Evolutionary conservation across 2,113 vertebrate species (phyloP), one percentile per base, ranked within the genome.

Genomic region (Polyodon spathula): DNA sequence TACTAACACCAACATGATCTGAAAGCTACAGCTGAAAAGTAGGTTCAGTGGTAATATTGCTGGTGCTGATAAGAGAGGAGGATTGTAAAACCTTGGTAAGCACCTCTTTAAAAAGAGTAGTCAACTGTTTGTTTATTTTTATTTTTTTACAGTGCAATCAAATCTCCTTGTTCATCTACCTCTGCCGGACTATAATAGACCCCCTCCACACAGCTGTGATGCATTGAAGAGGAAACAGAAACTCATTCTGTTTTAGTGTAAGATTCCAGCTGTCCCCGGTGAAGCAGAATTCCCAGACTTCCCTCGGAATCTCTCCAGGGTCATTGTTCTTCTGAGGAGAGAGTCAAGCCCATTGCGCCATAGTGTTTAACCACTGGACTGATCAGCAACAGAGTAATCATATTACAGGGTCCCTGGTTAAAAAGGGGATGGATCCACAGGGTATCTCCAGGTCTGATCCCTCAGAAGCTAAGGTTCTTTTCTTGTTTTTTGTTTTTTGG

Each of bases 311-410:
- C 42, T 60, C 63, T 59, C 65, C 55, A 60, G 54, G 54, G 58
- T 70, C 65, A 73, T 74, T 83, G 78, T 77, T 68, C 69, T 63
- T 38, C 72, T 66, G n/a, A 58, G 56, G 67, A 76, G 73, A 70
- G 70, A 63, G 67, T 61, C 54, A 50, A 66, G 71, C 71, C 71
- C 73, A 63, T 42, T 69, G 71, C 73, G 67, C 78, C 76, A 78
- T 85, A 86, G 84, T 81, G 80, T 70, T 78, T 59, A 78, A 79
- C 75, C 84, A 84, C 59, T 83, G 81, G 78, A 87, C 62, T 83
- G 79, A 76, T 76, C 66, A 73, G 84, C 73, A 73, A 80, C 81
- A 80, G 73, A 76, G 83, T 86, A 86, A 88, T 86, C 84, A 87
- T 84, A 84, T 87, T 82, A 83, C 82, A 85, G 83, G 84, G 81